phyloP scores from a whole-genome alignment of 2,113 vertebrate genomes.

The Silurus glanis region DNA sequence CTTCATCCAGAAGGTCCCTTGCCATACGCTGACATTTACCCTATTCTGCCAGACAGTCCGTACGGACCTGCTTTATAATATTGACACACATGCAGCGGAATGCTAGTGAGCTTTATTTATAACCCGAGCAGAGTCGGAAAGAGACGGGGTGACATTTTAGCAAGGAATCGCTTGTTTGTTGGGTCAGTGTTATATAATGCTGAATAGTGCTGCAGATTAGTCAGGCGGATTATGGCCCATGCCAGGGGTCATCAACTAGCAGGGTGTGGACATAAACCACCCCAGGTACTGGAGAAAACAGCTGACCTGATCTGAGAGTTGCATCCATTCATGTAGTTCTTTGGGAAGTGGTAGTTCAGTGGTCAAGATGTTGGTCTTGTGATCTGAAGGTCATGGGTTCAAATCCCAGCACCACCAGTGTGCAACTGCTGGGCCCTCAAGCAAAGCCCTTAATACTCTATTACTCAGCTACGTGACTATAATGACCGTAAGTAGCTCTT shows the following conservation, averaged over 20 bases:
- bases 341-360: no score
- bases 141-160: slow-evolving; percentile 30
- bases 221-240: neutral
- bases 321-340: no score
- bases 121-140: slow-evolving; percentile 17
- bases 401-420: no score
- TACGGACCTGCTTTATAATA: slow-evolving; percentile 32
- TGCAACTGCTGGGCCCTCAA: no score
- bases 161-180: neutral
- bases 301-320: no score
- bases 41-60: slow-evolving; percentile 24
- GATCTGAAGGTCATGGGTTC: no score
- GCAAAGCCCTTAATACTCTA: no score
- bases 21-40: slow-evolving; percentile 39
- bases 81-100: slow-evolving; percentile 11
- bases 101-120: slow-evolving; percentile 37
- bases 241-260: neutral
- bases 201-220: neutral
- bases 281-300: neutral
- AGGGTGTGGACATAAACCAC: neutral
- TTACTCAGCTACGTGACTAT: no score
- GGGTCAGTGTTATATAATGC: neutral
- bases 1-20: slow-evolving; percentile 19
- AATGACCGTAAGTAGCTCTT: no score
- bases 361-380: no score